These are phyloP conservation scores for Caenorhabditis sp. DNA, from an alignment of 2,888 invertebrate species.

Conservation along the genomic window DNA sequence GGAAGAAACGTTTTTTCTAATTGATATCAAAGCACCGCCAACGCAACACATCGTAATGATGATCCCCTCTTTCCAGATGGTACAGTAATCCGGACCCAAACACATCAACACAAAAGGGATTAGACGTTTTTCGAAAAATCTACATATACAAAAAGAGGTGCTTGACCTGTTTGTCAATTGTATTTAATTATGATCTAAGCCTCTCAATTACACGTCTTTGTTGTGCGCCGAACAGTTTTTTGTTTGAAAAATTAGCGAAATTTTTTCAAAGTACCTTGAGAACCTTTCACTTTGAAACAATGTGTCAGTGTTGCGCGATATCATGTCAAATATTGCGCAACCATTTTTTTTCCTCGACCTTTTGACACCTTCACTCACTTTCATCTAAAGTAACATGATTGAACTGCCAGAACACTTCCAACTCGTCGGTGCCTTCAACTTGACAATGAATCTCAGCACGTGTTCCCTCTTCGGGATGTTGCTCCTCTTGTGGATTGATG, in stretches of 20 bases:
- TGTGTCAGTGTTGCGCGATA: background rate
- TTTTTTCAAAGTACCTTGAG: background rate
- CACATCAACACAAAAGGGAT: background rate
- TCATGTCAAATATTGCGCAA: slow-evolving; percentile 2
- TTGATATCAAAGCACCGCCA: slow-evolving; percentile 2
- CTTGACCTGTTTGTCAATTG: slow-evolving; percentile 1
- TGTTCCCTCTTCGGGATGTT: slow-evolving; percentile 61
- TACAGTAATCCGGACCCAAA: background rate
- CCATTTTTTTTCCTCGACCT: background rate
- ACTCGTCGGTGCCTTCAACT: slow-evolving; percentile 43
- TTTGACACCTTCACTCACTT: slow-evolving; percentile 31
- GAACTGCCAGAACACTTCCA: slow-evolving; percentile 61
- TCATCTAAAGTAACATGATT: slow-evolving; percentile 54
- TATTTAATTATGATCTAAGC: background rate
- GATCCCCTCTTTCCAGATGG: slow-evolving; percentile 1
- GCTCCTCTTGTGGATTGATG: slow-evolving; percentile 45
- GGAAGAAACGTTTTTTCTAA: background rate
- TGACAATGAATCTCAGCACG: slow-evolving; percentile 55
- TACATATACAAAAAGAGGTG: background rate
- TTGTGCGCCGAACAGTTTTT: background rate
- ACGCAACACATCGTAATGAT: slow-evolving; percentile 7
- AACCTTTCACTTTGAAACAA: background rate
- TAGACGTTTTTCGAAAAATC: background rate
- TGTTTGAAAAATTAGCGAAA: background rate
- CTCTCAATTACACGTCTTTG: background rate